Evolutionary conservation across 2,797 vertebrate species (phyloP).

Genomic region (Semotilus atromaculatus): DNA sequence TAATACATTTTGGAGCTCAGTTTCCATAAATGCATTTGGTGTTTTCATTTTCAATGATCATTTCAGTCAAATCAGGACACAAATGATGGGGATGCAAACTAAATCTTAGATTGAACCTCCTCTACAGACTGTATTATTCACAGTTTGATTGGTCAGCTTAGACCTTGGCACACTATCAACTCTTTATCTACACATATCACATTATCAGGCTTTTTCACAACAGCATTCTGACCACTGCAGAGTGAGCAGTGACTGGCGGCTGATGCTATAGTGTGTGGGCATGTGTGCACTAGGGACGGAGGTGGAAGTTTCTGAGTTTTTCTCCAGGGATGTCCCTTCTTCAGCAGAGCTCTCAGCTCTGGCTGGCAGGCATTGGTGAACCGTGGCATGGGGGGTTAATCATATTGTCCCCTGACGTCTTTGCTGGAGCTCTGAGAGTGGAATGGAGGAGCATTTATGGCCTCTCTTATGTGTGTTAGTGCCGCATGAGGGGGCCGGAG

Average conservation of each 20-base stretch:
- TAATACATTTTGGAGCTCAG: not conserved
- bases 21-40: not conserved
- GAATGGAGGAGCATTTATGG: constrained; percentile 27
- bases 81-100: not conserved
- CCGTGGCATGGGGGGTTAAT: constrained; percentile 68
- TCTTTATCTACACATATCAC: not conserved
- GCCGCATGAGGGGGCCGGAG: constrained; percentile 56
- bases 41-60: not conserved
- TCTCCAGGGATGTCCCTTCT: constrained; percentile 28
- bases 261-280: not conserved
- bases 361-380: constrained; percentile 54
- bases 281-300: constrained; percentile 2
- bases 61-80: not conserved
- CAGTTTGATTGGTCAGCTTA: not conserved
- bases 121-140: not conserved
- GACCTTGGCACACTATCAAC: not conserved
- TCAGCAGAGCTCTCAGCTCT: constrained; percentile 34
- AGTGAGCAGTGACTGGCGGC: not conserved
- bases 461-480: constrained; percentile 45
- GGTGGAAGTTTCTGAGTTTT: constrained; percentile 26
- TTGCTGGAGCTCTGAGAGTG: constrained; percentile 39
- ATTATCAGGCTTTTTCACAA: not conserved
- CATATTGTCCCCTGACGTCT: constrained; percentile 66
- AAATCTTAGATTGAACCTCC: not conserved
- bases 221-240: not conserved